phyloP scores from a whole-genome alignment of 2,113 vertebrate genomes.

The Calypte anna region DNA sequence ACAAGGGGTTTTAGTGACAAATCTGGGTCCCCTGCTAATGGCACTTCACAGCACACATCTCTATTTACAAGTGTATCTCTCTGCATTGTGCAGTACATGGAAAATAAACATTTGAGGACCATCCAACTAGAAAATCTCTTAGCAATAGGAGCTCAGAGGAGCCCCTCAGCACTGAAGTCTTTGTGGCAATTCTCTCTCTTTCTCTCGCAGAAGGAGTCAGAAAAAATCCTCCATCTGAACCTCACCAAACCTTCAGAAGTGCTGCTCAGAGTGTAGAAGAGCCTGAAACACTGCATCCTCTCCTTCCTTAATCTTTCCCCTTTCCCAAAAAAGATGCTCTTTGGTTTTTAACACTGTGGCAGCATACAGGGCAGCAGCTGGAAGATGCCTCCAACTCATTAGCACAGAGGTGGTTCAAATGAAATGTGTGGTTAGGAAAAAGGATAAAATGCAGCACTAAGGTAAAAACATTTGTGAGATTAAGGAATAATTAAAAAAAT shows the following conservation, averaged over 20 bases:
- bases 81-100: neutral
- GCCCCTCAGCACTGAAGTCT: neutral
- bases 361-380: neutral
- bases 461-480: neutral
- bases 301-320: neutral
- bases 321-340: neutral
- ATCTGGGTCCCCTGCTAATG: neutral
- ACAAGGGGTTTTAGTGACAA: neutral
- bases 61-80: neutral
- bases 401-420: neutral
- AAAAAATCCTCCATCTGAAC: neutral
- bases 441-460: neutral
- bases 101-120: neutral
- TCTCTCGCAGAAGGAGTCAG: neutral
- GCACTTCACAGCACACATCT: neutral
- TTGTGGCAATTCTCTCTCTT: neutral
- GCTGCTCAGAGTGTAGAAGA: neutral
- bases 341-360: neutral
- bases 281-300: neutral
- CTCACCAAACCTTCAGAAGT: neutral
- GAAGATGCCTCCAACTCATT: neutral
- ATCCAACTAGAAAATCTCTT: neutral
- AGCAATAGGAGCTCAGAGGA: neutral
- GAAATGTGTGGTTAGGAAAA: neutral
- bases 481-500: neutral